Conservation (phyloP, 2,888 invertebrate species). For the Macropis europaea region DNA sequence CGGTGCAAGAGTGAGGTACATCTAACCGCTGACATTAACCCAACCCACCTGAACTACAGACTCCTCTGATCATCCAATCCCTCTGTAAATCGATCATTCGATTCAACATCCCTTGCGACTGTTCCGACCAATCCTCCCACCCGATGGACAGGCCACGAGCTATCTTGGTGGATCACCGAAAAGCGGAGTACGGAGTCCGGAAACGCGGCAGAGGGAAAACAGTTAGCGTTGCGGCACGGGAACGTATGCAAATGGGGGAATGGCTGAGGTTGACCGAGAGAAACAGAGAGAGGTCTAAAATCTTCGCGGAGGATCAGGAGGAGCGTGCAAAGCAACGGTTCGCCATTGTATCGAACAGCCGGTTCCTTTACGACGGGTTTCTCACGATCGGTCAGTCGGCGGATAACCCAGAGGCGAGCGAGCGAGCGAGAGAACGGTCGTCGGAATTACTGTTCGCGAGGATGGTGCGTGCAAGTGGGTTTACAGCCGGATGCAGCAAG, state of each 20-base stretch:
- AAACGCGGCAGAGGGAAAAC: background rate
- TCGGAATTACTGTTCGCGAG: slow-evolving; percentile 22
- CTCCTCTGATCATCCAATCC: too few relatives aligned
- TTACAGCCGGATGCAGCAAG: slow-evolving; percentile 63
- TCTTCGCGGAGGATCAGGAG: slow-evolving; percentile 18
- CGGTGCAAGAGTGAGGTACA: too few relatives aligned
- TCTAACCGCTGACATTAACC: too few relatives aligned
- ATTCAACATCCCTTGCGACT: too few relatives aligned
- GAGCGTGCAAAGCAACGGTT: slow-evolving; percentile 53
- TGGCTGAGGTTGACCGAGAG: background rate
- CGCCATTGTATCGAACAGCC: slow-evolving; percentile 52
- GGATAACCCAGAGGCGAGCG: slow-evolving; percentile 48
- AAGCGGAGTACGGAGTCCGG: too few relatives aligned
- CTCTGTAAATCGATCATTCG: too few relatives aligned
- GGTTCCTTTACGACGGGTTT: slow-evolving; percentile 50
- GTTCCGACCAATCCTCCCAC: too few relatives aligned
- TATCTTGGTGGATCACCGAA: background rate
- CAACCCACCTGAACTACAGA: too few relatives aligned
- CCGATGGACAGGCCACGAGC: too few relatives aligned
- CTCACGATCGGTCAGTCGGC: slow-evolving; percentile 57
- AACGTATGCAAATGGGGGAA: slow-evolving; percentile 23
- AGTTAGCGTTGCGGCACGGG: background rate
- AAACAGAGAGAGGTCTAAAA: slow-evolving; percentile 22
- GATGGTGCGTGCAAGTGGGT: slow-evolving; percentile 61
- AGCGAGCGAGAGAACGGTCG: slow-evolving; percentile 1